A percentile compares a stretch with the other conserved stretches of the same genome.
Evolutionary conservation across 2,113 vertebrate genomes (phyloP).

Genomic region (Alectura lathami): DNA sequence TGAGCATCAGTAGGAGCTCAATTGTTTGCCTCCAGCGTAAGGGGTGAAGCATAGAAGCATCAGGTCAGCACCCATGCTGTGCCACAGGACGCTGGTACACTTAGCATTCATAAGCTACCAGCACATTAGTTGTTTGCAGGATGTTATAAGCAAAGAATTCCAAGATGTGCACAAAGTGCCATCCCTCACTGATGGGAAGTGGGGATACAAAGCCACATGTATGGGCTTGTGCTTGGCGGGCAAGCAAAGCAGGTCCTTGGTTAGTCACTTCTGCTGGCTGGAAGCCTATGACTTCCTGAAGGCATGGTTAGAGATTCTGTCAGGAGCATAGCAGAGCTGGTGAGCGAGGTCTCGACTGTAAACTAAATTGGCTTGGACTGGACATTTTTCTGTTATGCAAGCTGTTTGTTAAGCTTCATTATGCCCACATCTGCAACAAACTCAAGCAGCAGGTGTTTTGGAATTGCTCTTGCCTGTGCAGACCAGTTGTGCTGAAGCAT

Average conservation of each 20-base stretch:
- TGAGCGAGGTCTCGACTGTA: not conserved
- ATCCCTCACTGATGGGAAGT: not conserved
- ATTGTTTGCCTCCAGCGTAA: no score
- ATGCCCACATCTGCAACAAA: not conserved
- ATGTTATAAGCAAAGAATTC: no score
- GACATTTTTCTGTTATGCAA: not conserved
- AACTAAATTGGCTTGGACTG: not conserved
- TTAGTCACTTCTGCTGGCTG: not conserved
- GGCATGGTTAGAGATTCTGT: not conserved
- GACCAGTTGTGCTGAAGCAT: not conserved
- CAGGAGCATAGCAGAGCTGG: not conserved
- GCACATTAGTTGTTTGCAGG: no score
- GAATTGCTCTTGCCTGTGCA: not conserved
- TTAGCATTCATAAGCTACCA: no score
- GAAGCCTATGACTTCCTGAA: not conserved
- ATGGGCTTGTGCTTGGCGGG: not conserved
- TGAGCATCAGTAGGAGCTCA: not conserved
- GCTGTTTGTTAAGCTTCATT: not conserved
- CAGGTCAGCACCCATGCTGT: not conserved
- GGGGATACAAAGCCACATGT: not conserved
- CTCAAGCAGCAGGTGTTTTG: accelerated
- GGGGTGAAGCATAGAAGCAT: no score
- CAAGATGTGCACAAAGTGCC: not conserved
- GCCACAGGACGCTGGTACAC: no score
- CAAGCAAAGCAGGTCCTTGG: not conserved